Evolutionary conservation across 2,888 invertebrate genomes (phyloP).

Genomic region (Caenorhabditis japonica): DNA sequence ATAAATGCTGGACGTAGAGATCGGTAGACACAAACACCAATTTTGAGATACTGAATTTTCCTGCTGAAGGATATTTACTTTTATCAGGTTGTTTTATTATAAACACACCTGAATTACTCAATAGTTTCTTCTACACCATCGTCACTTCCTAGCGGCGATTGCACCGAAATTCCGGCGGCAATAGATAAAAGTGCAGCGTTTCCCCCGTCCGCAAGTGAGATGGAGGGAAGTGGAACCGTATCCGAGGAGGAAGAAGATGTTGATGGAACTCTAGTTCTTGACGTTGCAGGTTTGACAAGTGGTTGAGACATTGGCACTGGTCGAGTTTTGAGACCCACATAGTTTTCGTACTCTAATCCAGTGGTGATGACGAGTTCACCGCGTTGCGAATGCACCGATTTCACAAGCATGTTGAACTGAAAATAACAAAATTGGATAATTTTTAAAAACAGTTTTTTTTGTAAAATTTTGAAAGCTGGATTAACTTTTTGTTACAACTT

Average conservation of each 20-base stretch:
- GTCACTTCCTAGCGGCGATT: no score
- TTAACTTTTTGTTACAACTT: no score
- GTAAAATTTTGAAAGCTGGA: no score
- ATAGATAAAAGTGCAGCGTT: background rate
- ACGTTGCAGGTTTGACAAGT: no score
- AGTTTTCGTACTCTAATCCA: slow-evolving; percentile 16
- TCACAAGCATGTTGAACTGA: slow-evolving; percentile 39
- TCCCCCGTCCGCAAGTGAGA: background rate
- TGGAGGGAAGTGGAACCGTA: background rate
- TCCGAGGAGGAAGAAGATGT: background rate
- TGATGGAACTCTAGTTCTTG: background rate
- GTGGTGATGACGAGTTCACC: slow-evolving; percentile 33
- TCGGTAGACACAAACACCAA: no score
- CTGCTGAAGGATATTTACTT: no score
- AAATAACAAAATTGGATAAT: background rate
- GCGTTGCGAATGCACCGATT: background rate
- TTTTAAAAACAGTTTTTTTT: background rate
- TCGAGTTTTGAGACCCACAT: slow-evolving; percentile 15
- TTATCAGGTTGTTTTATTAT: no score
- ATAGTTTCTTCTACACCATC: no score
- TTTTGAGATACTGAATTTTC: no score
- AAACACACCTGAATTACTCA: no score
- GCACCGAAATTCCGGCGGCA: background rate
- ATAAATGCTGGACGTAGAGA: no score
- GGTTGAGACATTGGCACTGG: no score